Conservation (phyloP, 2,113 vertebrate species). For the Corythornis cristatus region DNA sequence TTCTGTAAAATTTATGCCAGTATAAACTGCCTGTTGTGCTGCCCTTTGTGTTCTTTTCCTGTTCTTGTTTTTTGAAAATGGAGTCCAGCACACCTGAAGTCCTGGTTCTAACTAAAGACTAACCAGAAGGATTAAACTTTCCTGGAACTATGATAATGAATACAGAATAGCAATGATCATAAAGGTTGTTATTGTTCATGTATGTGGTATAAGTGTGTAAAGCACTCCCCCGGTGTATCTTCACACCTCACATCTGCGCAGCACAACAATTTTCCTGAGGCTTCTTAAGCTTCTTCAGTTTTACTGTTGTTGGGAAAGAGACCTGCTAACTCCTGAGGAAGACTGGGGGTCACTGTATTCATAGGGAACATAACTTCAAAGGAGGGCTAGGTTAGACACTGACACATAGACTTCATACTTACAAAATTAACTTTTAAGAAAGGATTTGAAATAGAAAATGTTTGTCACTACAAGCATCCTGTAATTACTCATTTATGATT, state of each 20-base stretch:
- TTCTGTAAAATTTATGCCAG: neutral
- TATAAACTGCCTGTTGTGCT: neutral
- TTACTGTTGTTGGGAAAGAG: neutral
- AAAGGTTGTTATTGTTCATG: neutral
- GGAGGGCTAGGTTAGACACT: neutral
- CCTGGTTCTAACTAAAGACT: neutral
- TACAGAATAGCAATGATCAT: neutral
- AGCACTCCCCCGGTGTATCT: neutral
- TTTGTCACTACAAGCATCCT: conserved; percentile 27
- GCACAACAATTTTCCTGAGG: neutral
- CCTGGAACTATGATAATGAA: neutral
- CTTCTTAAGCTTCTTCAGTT: neutral
- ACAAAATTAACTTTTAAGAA: conserved; percentile 9
- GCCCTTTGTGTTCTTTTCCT: neutral
- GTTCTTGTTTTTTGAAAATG: neutral
- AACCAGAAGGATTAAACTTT: neutral
- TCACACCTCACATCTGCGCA: neutral
- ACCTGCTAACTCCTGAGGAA: neutral
- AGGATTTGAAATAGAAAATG: conserved; percentile 6
- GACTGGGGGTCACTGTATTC: neutral
- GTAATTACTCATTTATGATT: conserved; percentile 28
- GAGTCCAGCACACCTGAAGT: neutral
- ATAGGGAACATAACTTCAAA: neutral
- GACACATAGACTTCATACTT: neutral
- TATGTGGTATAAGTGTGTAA: rapidly evolving